Evolutionary conservation across 2,797 vertebrate species (phyloP), one percentile per base, ranked within the genome.

Genomic region (Pagetopsis macropterus): DNA sequence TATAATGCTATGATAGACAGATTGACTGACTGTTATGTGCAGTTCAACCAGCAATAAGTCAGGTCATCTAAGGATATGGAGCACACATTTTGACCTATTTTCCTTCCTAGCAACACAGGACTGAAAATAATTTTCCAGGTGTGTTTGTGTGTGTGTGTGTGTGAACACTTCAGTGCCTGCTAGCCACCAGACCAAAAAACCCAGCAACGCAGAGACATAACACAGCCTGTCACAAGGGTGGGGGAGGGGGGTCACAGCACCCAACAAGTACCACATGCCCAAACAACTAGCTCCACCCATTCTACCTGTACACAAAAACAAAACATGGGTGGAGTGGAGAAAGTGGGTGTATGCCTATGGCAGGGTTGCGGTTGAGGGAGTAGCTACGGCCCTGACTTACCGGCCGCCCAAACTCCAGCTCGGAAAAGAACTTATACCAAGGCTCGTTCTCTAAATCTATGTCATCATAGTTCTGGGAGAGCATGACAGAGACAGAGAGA

Each of bases 401-500:
- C 98, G 96, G 98, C 72, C 94, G 94, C 94, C 98, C 98, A 96
- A 99, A 99, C 94, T 99, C 96, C 97, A 99, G 94, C 90, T 99
- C 98, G 94, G 98, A 98, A 99, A 99, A 99, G 97, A 99, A 99
- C 94, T 97, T 99, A 99, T 97, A 99, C 98, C 98, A 99, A 93
- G 98, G 97, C 91, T 99, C 98, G 92, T 98, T 99, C 96, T 99
- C 97, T 99, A 99, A 98, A 97, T 99, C 98, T 99, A 99, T 96
- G 95, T 98, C 98, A 97, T 98, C 93, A 96, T 94, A 96, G 89
- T 88, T 96, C 98, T 99, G 95, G 95, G 92, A 94, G 89, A 91
- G 85, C 86, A 87, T 82, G 89, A 91, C 57, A 80, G 88, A 75
- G 81, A 87, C 46, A 90, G 87, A 88, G 78, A 90, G 87, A 87